These are phyloP conservation scores for Balearica regulorum DNA, from an alignment of 2,797 vertebrate species.

Conservation along the genomic window DNA sequence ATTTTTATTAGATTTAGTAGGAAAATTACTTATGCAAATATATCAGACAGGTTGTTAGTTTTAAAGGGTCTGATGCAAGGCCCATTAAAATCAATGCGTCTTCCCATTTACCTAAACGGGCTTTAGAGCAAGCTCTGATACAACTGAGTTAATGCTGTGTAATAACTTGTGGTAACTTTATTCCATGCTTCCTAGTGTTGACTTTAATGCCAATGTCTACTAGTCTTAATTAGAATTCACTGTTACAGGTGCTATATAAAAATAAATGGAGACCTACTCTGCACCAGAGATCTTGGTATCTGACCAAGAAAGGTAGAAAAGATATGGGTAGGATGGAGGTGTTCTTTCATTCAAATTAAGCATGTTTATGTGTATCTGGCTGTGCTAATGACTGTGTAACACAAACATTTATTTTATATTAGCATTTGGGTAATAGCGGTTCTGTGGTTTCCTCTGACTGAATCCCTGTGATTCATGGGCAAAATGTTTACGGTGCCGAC, in stretches of 20 bases:
- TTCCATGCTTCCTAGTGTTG: neutral
- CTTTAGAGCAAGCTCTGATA: neutral
- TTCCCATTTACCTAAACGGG: neutral
- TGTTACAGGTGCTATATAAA: neutral
- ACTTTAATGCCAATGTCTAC: neutral
- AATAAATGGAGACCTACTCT: neutral
- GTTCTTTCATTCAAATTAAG: neutral
- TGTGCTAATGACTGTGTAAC: neutral
- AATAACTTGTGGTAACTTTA: neutral
- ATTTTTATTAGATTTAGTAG: neutral
- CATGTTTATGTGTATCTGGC: neutral
- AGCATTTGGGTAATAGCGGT: neutral
- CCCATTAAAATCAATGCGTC: neutral
- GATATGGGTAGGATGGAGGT: neutral
- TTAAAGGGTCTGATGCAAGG: neutral
- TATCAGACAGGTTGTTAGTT: neutral
- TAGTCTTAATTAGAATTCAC: neutral
- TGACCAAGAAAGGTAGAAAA: neutral
- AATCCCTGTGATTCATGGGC: neutral
- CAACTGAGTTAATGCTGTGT: neutral
- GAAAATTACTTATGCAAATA: constrained; percentile 17
- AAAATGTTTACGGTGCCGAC: neutral
- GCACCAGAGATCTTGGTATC: neutral
- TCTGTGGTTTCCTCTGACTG: neutral
- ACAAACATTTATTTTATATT: neutral